Base-by-base conservation (phyloP, 2,797 vertebrate species). In the Sebastes trivittatus region DNA sequence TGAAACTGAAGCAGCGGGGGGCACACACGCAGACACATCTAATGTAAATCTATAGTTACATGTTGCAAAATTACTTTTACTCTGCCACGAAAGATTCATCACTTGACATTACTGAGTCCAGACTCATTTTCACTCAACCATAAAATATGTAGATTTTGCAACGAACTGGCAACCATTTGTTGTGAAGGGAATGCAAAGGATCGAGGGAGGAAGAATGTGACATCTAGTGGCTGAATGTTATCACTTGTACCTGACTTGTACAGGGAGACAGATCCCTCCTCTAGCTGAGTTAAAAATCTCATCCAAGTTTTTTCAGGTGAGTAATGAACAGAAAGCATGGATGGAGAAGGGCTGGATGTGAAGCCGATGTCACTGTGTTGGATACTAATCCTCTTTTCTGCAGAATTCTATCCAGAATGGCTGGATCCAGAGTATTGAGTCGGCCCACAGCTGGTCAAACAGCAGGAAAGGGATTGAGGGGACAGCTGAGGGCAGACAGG, bases 1-100 rank as follows among this genome's bases (percentile, higher is more conserved):
- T 46, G 42, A 46, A 46, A 46, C 42, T 0, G 42, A 46, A 0
- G 42, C 16, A 46, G 16, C 0, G 7, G 0, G 36, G 36, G 42
- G 7, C 1, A 46, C 16, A 0, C 6, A 46, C 3, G 0, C 1
- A 46, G 14, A 18, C 16, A 18, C 42, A 46, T 46, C 42, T 46
- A 46, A 46, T 18, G 42, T 46, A 46, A 46, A 46, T 46, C 42
- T 18, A 42, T 42, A 46, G 42, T 46, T 46, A 46, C 14, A 46
- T 46, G 42, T 46, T 46, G 14, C 42, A 46, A 46, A 46, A 46
- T 46, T 0, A 46, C 42, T 46, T 46, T 46, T 0, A 46, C 0
- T 46, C 16, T 18, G 16, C 42, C 16, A 18, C 16, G 6, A 18
- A 46, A 46, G 42, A 46, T 46, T 46, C 42, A 0, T 46, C 42